Base-by-base conservation (phyloP, 1,140 invertebrate species). In the Pogonomyrmex barbatus region DNA sequence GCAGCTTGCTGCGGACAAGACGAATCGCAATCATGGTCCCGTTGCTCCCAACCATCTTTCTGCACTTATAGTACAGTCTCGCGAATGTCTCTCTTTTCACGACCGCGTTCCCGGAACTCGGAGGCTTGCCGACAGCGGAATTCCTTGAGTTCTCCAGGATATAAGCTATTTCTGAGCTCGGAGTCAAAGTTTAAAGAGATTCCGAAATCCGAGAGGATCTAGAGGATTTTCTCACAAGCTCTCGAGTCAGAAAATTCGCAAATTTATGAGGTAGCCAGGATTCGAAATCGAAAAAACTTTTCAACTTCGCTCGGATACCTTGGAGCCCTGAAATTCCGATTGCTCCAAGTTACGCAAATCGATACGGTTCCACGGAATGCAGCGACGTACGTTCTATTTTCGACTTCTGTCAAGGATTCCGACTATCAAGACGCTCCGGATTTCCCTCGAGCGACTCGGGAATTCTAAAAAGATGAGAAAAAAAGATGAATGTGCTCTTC, bases 1-100 rank as follows among this genome's bases (percentile, higher is more conserved):
- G 96, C 95, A 98, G 96, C 95, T 98, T 98, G 95, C 97, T 98
- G 96, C 97, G 97, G 95, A 98, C 97, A 96, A 98, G 97, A 95
- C 97, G 97, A 93, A 98, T 97, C 92, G 97, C 97, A 95, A 97
- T 97, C 96, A 98, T 96, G 93, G 97, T 97, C 93, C 97, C 97
- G 95, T 97, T 97, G 95, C 96, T 97, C 94, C 97, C 97, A 92
- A 97, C 97, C 97, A 97, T 97, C 90, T 95, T 95, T 88, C 94
- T 94, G 93, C 95, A 93, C 89, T 93, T 94, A 88, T 88, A 84
- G 90, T 92, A 94, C 90, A 95, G 91, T 90, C 91, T 93, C 88
- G 91, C 88, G 81, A 95, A 91, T n/a, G 47, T 75, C 17, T 33
- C n/a, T 45, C 10, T 47, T 87, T 91, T 93, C 47, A 89, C 75